Evolutionary conservation across 2,113 vertebrate genomes (phyloP), one percentile per base, ranked within the genome.

Genomic region (Laterallus jamaicensis): DNA sequence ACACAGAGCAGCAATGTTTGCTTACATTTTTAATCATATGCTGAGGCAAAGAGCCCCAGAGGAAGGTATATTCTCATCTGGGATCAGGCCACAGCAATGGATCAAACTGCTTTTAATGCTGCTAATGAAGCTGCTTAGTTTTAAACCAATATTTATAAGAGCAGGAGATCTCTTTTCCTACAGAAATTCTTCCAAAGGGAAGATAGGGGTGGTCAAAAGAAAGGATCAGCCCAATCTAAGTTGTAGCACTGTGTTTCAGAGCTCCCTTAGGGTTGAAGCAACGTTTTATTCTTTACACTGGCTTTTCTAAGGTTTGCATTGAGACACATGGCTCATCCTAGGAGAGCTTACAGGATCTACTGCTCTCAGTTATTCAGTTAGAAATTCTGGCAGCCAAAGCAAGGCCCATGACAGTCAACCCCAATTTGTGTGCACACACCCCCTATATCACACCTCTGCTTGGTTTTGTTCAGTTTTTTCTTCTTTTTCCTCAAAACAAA

Each of bases 361-460:
- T 31, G 31, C 5, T 60, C 32, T n/a, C 56, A 75, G 39, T 32
- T 17, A 12, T 37, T n/a, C 31, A 19, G 29, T 63, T 64, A 26
- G 14, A 83, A 26, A 49, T 19, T 55, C 28, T 20, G 17, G 24
- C 2, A 1, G n/a, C 37, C 62, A 64, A 52, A 74, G 22, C 24
- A 63, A 55, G 16, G 19, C 12, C 49, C 1, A 0, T 15, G 40
- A 47, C 37, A 44, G 31, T 42, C 47, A 26, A 39, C 5, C 2
- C 17, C 0, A 1, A 44, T 59, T 12, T 26, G 26, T 6, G 2
- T 2, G 6, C 3, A 8, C 8, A 2, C 19, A 22, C 12, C 5
- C 54, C 49, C 39, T 13, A 6, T 6, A 54, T 69, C 56, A 35
- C 56, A 35, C 11, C 50, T 56, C 39, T 28, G 22, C 22, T 59